These are phyloP conservation scores for Eulemur rubriventer DNA, from an alignment of 2,797 vertebrate species.

Conservation along the genomic window DNA sequence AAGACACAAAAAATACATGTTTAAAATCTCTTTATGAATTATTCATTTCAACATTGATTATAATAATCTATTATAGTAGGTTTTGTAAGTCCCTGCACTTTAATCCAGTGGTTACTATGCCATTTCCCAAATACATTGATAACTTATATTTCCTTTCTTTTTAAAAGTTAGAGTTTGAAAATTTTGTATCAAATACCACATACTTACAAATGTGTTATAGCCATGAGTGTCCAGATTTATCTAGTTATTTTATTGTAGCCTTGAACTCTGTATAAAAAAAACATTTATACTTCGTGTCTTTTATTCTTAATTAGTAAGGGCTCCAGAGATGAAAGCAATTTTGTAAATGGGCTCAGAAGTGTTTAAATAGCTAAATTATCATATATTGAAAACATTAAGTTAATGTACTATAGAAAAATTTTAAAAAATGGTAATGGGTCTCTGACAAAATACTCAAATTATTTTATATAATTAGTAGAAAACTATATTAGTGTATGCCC, in stretches of 20 bases:
- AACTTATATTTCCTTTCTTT: background rate
- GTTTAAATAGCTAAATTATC: slow-evolving; percentile 7
- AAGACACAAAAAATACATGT: background rate
- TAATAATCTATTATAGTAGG: background rate
- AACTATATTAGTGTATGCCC: background rate
- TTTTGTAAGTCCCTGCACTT: background rate
- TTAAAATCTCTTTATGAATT: slow-evolving; percentile 6
- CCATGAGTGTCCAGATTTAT: background rate
- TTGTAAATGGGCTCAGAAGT: background rate
- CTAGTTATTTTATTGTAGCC: background rate
- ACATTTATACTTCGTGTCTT: background rate
- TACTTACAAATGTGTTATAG: background rate
- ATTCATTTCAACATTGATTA: background rate
- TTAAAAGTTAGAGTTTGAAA: background rate
- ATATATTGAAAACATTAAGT: background rate
- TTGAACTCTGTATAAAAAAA: background rate
- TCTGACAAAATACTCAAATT: slow-evolving; percentile 7
- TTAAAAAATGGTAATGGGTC: background rate
- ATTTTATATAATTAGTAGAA: background rate
- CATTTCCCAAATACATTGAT: background rate
- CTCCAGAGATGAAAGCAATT: background rate
- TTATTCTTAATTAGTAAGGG: slow-evolving; percentile 3
- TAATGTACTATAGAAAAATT: background rate
- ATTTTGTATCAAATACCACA: background rate
- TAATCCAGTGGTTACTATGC: background rate